phyloP scores from a whole-genome alignment of 2,113 vertebrate species.

The Pongo abelii region DNA sequence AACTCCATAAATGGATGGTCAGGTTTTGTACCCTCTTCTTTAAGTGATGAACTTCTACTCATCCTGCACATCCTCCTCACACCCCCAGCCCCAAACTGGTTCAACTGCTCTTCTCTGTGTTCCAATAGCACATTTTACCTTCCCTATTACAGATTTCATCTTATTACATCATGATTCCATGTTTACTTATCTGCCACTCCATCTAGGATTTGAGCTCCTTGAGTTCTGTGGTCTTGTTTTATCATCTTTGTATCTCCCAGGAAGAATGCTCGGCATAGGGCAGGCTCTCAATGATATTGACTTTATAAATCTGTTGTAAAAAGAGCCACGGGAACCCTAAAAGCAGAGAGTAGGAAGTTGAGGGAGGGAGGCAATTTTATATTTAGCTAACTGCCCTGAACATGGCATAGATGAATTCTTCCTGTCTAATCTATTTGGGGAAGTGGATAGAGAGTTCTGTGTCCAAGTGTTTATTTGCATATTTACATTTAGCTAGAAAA shows the following conservation, averaged over 20 bases:
- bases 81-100: too few species aligned
- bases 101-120: neutral
- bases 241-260: neutral
- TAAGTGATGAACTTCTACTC: neutral
- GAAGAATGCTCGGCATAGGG: neutral
- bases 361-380: too few species aligned
- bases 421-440: neutral
- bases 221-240: neutral
- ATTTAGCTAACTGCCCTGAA: neutral
- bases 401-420: neutral
- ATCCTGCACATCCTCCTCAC: neutral
- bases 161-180: neutral
- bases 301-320: neutral
- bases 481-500: slow-evolving; percentile 25
- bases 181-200: neutral
- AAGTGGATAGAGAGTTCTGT: neutral
- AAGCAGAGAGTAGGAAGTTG: neutral
- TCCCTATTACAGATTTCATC: neutral
- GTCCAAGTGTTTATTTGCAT: neutral
- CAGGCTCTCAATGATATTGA: neutral
- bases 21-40: neutral
- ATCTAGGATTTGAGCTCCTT: neutral
- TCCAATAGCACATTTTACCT: neutral
- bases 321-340: neutral
- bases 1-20: neutral